Conservation (phyloP, 2,797 vertebrate genomes). For the Mormyrus proboscirostris region DNA sequence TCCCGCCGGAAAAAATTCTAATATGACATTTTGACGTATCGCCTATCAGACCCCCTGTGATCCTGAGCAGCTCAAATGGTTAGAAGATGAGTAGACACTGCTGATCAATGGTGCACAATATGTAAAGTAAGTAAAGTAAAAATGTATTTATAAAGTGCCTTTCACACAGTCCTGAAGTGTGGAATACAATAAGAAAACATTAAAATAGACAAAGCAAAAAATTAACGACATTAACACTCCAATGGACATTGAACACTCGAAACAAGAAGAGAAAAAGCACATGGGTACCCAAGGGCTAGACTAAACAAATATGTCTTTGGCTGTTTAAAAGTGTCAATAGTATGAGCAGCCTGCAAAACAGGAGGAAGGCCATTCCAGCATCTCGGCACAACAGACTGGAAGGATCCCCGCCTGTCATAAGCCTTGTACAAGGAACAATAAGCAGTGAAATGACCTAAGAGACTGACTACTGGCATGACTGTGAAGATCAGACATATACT, state of each 20-base stretch:
- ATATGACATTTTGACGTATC: neutral
- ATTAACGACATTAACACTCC: neutral
- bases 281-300: neutral
- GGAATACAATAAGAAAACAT: neutral
- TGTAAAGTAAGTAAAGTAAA: neutral
- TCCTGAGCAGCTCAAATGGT: neutral
- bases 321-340: neutral
- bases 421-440: neutral
- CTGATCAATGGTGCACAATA: neutral
- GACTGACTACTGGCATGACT: neutral
- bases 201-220: neutral
- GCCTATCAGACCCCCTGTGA: neutral
- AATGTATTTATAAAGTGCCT: neutral
- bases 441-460: neutral
- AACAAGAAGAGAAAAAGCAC: neutral
- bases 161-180: neutral
- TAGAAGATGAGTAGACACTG: neutral
- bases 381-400: neutral
- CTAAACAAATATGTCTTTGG: neutral
- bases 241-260: neutral
- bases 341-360: neutral
- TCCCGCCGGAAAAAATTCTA: neutral
- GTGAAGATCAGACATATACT: neutral
- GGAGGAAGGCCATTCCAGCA: neutral
- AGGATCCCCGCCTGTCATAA: neutral